Percentiles rank a stretch among this genome's conserved stretches.
These are phyloP conservation scores for Smittia aterrima DNA, from an alignment of 2,888 invertebrate species.

Conservation along the genomic window DNA sequence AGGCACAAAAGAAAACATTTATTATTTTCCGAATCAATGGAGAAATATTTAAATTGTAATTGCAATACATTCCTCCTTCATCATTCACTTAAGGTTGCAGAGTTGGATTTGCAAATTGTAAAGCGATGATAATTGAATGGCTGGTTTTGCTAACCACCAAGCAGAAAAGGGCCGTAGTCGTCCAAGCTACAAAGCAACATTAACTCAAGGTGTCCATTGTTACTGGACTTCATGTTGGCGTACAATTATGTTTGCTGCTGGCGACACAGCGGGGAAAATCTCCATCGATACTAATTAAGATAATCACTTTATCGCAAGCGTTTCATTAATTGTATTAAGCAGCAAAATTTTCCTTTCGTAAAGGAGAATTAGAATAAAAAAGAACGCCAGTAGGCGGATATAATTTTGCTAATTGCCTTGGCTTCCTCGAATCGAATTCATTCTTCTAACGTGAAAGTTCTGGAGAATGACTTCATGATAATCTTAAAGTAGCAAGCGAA, in stretches of 20 bases:
- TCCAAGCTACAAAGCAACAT: not conserved
- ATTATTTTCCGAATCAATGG: not conserved
- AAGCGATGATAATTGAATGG: not conserved
- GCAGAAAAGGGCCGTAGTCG: no score
- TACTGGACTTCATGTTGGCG: not conserved
- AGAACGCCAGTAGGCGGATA: not conserved
- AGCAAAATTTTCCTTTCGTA: not conserved
- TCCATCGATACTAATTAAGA: not conserved
- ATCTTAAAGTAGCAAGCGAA: not conserved
- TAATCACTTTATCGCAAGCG: constrained; percentile 6
- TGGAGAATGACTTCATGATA: not conserved
- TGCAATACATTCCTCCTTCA: not conserved
- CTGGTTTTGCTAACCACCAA: no score
- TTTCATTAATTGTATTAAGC: not conserved
- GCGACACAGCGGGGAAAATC: not conserved
- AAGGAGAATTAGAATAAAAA: not conserved
- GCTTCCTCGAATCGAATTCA: no score
- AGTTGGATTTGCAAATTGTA: not conserved
- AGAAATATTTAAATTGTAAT: not conserved
- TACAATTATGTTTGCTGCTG: not conserved
- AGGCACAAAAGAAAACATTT: not conserved
- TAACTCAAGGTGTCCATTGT: not conserved
- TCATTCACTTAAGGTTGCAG: not conserved
- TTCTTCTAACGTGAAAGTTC: not conserved
- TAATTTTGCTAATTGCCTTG: no score